These are phyloP conservation scores for Okamejei kenojei DNA, from an alignment of 2,797 vertebrate genomes.

Conservation along the genomic window DNA sequence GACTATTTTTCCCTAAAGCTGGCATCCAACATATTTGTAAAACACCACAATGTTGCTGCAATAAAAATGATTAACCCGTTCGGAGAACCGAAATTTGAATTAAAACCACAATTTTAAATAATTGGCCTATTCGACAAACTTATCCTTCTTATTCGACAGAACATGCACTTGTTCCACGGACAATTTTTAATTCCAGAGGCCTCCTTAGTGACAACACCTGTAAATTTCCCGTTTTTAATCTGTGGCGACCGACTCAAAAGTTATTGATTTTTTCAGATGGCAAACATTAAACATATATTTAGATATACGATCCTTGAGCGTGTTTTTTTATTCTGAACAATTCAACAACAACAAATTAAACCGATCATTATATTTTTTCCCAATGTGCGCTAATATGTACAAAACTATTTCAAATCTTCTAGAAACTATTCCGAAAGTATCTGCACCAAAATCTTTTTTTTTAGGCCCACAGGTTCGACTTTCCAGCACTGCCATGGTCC, in stretches of 20 bases:
- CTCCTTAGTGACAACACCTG: background rate
- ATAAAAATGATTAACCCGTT: constrained; percentile 10
- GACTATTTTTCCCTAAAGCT: background rate
- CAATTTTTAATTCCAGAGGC: background rate
- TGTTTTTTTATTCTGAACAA: too few relatives aligned
- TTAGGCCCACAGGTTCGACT: background rate
- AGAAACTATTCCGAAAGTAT: background rate
- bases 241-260: background rate
- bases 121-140: background rate
- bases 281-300: background rate
- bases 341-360: too few relatives aligned
- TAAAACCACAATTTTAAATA: background rate
- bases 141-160: background rate
- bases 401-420: too few relatives aligned
- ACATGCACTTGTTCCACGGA: background rate
- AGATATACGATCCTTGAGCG: too few relatives aligned
- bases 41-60: background rate
- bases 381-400: too few relatives aligned
- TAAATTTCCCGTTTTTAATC: background rate
- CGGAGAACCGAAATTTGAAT: background rate
- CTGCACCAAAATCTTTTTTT: too few relatives aligned
- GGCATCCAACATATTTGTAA: too few relatives aligned
- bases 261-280: background rate
- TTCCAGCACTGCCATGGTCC: background rate
- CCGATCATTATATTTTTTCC: too few relatives aligned